Conservation (phyloP, 2,113 vertebrate species). For the Limanda limanda region DNA sequence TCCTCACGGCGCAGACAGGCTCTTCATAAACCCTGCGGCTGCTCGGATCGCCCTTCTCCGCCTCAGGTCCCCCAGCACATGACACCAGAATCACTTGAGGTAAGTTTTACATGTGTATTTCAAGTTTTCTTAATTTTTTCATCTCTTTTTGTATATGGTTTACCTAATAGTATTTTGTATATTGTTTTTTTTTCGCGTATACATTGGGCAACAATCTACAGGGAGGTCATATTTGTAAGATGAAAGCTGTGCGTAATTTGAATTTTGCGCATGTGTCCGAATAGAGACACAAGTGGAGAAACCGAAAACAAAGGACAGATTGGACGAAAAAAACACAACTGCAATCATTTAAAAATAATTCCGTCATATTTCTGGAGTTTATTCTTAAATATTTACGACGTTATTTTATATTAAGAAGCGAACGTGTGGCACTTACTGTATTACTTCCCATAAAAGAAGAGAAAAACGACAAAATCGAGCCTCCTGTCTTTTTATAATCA, state of each 20-base stretch:
- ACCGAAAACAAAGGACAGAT: background rate
- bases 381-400: background rate
- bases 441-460: no score
- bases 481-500: background rate
- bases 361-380: background rate
- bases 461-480: background rate
- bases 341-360: background rate
- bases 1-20: conserved; percentile 11
- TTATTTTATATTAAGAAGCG: background rate
- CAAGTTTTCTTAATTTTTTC: background rate
- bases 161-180: background rate
- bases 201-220: no score
- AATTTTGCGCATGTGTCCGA: conserved; percentile 37
- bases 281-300: background rate
- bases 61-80: conserved; percentile 52
- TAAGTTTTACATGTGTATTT: conserved; percentile 35
- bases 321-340: background rate
- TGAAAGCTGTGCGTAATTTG: conserved; percentile 45
- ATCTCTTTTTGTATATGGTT: background rate
- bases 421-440: background rate
- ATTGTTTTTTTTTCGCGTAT: no score
- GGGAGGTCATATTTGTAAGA: background rate
- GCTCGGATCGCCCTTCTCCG: conserved; percentile 7
- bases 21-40: conserved; percentile 16
- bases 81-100: conserved; percentile 58